Evolutionary conservation across 2,113 vertebrate species (phyloP).

Genomic region (Lampris incognitus): DNA sequence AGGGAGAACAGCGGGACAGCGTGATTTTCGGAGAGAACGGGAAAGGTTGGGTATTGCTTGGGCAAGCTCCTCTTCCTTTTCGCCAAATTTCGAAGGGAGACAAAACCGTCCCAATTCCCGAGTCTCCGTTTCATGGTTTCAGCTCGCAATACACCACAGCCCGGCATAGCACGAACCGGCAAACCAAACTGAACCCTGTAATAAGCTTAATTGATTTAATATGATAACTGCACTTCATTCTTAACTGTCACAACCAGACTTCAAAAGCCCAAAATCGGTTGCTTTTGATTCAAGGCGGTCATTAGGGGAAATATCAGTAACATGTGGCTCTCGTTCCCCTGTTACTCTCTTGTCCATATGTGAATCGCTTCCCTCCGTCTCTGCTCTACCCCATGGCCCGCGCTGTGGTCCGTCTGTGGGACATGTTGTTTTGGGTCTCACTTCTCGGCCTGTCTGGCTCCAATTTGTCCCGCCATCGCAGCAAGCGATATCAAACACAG

Average conservation of each 20-base stretch:
- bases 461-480: conserved; percentile 83
- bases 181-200: conserved; percentile 55
- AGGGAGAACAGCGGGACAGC: conserved; percentile 46
- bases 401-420: conserved; percentile 79
- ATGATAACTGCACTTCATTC: conserved; percentile 58
- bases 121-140: too few species aligned
- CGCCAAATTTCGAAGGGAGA: not conserved
- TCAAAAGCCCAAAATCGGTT: conserved; percentile 67
- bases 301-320: conserved; percentile 72
- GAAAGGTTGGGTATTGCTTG: conserved; percentile 39
- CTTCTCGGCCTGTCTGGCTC: conserved; percentile 82
- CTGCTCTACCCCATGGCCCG: conserved; percentile 64
- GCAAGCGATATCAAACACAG: conserved; percentile 79
- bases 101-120: too few species aligned
- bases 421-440: conserved; percentile 81
- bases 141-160: conserved; percentile 23
- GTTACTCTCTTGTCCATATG: conserved; percentile 68
- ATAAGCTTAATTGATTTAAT: conserved; percentile 70
- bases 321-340: conserved; percentile 65
- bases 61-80: conserved; percentile 28
- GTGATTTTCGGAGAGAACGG: conserved; percentile 46
- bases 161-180: conserved; percentile 42
- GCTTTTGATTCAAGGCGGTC: conserved; percentile 68
- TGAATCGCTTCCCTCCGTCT: conserved; percentile 48
- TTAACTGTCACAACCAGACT: conserved; percentile 57